Evolutionary conservation across 2,113 vertebrate genomes (phyloP).

Genomic region (Mormyrus iriodes): DNA sequence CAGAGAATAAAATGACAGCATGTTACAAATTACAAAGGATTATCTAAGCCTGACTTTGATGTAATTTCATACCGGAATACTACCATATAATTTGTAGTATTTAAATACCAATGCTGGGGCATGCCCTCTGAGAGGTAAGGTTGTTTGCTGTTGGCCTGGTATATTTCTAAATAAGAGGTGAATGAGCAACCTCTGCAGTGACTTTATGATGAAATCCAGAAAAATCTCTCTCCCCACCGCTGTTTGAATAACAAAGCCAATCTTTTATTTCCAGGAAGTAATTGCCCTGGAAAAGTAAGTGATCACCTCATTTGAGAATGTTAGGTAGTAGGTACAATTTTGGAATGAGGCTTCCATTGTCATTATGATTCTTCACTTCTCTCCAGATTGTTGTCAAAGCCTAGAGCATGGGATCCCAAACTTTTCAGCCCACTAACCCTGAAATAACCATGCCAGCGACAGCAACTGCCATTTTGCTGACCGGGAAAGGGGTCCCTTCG

Average conservation of each 20-base stretch:
- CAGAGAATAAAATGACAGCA: slow-evolving; percentile 23
- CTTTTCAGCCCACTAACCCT: not conserved
- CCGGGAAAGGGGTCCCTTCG: not conserved
- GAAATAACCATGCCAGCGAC: not conserved
- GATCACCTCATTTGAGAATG: slow-evolving; percentile 2
- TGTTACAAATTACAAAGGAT: slow-evolving; percentile 26
- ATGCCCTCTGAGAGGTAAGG: not conserved
- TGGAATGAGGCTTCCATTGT: slow-evolving; percentile 12
- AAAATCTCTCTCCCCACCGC: not conserved
- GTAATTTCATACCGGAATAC: not conserved
- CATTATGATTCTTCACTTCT: slow-evolving; percentile 10
- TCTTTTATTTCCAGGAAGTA: slow-evolving; percentile 31
- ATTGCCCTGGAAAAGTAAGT: slow-evolving; percentile 26
- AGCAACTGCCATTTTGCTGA: not conserved
- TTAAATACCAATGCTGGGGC: slow-evolving; percentile 19
- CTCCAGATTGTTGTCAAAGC: not conserved
- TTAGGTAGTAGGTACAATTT: no score
- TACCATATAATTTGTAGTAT: not conserved
- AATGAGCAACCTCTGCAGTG: not conserved
- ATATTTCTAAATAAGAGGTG: slow-evolving; percentile 12
- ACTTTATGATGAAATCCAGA: not conserved
- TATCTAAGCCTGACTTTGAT: slow-evolving; percentile 29
- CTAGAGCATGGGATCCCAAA: not conserved
- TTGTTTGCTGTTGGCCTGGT: slow-evolving; percentile 14
- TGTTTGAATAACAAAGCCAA: slow-evolving; percentile 32